Evolutionary conservation across 2,113 vertebrate genomes (phyloP).

Genomic region (cattle (Bos taurus)): DNA sequence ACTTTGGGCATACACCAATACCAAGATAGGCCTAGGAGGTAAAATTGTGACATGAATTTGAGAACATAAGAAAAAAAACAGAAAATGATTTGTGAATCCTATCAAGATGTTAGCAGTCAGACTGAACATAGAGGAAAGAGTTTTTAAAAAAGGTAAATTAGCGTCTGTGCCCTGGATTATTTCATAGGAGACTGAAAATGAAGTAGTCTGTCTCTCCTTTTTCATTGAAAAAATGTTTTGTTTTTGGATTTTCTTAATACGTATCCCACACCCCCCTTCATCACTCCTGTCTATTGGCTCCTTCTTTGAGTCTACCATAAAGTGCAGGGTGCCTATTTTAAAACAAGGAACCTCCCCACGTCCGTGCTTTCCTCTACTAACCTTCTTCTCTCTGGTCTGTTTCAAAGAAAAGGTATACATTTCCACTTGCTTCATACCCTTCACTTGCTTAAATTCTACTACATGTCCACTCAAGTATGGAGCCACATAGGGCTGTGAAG

Average conservation of each 20-base stretch:
- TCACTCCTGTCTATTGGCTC: background rate
- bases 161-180: background rate
- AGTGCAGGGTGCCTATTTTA: background rate
- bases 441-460: background rate
- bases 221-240: background rate
- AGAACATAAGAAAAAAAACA: background rate
- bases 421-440: background rate
- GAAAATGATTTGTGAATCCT: background rate
- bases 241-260: background rate
- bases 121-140: background rate
- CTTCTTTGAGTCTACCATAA: background rate
- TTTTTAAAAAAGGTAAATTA: background rate
- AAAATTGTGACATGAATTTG: background rate
- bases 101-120: background rate
- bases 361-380: background rate
- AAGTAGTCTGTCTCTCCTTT: background rate
- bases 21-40: background rate
- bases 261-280: no score
- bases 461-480: background rate
- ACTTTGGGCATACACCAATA: background rate
- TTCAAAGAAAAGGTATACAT: background rate
- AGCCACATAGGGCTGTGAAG: background rate
- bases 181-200: background rate
- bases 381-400: background rate
- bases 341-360: background rate